phyloP scores from a whole-genome alignment of 2,797 vertebrate genomes.

The Arnoldichthys spilopterus region DNA sequence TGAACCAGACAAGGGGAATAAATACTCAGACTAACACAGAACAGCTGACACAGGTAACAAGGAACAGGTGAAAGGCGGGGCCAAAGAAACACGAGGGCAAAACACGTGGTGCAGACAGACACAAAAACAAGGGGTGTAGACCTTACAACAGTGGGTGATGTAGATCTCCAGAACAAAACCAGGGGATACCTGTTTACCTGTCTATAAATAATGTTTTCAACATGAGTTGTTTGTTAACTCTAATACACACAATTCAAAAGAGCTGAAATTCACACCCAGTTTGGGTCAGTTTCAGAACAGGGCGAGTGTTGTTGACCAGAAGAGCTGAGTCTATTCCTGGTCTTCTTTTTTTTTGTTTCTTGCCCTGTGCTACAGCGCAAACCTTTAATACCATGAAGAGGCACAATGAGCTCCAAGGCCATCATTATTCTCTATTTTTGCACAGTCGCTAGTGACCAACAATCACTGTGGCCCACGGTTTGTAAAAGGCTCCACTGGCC shows the following conservation, averaged over 20 bases:
- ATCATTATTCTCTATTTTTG: conserved; percentile 67
- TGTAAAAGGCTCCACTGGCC: conserved; percentile 57
- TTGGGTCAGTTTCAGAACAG: conserved; percentile 22
- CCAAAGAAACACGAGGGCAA: too few relatives aligned
- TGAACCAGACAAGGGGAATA: too few relatives aligned
- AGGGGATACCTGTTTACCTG: not conserved
- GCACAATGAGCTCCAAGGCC: conserved; percentile 60
- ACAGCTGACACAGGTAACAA: too few relatives aligned
- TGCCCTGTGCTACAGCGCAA: conserved; percentile 46
- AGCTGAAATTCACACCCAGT: conserved; percentile 29
- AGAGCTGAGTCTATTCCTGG: conserved; percentile 46
- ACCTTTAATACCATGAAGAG: conserved; percentile 62
- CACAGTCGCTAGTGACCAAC: conserved; percentile 58
- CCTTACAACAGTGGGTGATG: not conserved
- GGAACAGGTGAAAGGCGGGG: too few relatives aligned
- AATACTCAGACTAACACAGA: too few relatives aligned
- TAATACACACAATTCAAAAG: not conserved
- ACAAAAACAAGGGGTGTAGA: too few relatives aligned
- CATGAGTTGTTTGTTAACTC: conserved; percentile 11
- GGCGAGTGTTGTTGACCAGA: conserved; percentile 33
- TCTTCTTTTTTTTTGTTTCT: conserved; percentile 39
- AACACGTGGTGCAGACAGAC: too few relatives aligned
- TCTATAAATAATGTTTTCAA: not conserved
- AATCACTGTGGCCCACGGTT: conserved; percentile 60
- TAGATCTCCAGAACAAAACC: not conserved